Base-by-base conservation (phyloP, 2,888 invertebrate genomes). In the Mylabris sibirica region DNA sequence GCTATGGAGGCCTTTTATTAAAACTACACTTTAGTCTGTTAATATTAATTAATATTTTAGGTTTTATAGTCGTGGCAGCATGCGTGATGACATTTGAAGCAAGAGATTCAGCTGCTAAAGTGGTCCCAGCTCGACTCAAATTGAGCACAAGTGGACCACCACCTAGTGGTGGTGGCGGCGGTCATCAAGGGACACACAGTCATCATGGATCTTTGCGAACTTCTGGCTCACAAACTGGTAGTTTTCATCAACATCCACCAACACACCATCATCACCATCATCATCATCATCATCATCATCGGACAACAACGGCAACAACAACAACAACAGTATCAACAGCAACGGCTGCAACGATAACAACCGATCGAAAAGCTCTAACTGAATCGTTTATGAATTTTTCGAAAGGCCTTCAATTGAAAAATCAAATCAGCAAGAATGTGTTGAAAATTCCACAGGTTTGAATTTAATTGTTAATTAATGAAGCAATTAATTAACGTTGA, bases 71-170 rank as follows among this genome's bases (percentile, higher is more conserved):
- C 53, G 98, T 98, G 24, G 96, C 98, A 35, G 97, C 98, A 0
- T 98, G 98, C 82, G 98, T 99, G 64, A 96, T 98, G 93, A 98
- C 98, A n/a, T 97, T 98, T 82, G 98, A 98, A 83, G 96, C 97
- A 0, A 90, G 98, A 3, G 98, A 98, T 85, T 95, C 95, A 71
- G 95, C 98, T 0, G 95, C 97, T 1, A 94, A 93, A 84, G 95
- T 97, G 64, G 94, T 95, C 17, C 96, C 96, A 0, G 94, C 95
- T 38, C 88, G 91, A 24, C 87, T 90, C 69, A 89, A 89, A 76
- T 59, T 83, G 73, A 82, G 81, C 68, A 78, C 78, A 14, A 80
- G 79, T 4, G 79, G 77, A 30, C 79, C 80, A 20, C 78, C 81
- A 20, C n/a, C n/a, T n/a, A n/a, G n/a, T n/a, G n/a, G n/a, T n/a